Percentiles rank a stretch among this genome's conserved stretches.
Evolutionary conservation across 1,140 invertebrate genomes (phyloP).

Genomic region (Tetramorium simillimum): DNA sequence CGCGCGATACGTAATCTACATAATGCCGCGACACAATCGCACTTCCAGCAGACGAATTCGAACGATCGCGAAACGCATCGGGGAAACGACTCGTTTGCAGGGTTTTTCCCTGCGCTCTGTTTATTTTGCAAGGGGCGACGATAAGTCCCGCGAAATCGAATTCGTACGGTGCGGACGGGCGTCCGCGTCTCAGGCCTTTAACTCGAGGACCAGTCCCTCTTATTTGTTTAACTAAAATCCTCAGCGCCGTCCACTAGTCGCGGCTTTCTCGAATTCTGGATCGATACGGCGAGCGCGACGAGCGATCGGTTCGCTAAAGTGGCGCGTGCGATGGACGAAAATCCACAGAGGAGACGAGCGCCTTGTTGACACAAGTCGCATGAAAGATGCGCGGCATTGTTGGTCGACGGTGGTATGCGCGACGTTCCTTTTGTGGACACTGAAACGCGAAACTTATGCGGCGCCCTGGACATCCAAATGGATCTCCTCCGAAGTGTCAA

Average conservation of each 20-base stretch:
- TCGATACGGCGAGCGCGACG: constrained; percentile 64
- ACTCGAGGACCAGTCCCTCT: constrained; percentile 57
- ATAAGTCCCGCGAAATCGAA: constrained; percentile 67
- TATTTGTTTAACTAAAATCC: constrained; percentile 80
- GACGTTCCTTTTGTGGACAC: constrained; percentile 63
- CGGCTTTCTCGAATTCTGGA: constrained; percentile 61
- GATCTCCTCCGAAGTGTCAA: constrained; percentile 37
- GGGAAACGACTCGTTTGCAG: background rate
- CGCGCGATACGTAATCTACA: background rate
- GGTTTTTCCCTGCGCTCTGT: constrained; percentile 20
- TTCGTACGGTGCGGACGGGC: constrained; percentile 53
- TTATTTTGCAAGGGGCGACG: constrained; percentile 33
- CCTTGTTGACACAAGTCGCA: constrained; percentile 67
- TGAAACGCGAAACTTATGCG: constrained; percentile 68
- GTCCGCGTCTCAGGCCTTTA: constrained; percentile 29
- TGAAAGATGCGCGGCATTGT: constrained; percentile 65
- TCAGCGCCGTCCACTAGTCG: constrained; percentile 59
- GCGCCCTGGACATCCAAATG: constrained; percentile 46
- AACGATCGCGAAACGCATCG: background rate
- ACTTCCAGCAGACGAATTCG: background rate
- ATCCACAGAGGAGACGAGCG: constrained; percentile 60
- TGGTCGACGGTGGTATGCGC: constrained; percentile 50
- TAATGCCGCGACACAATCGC: background rate
- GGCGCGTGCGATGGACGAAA: constrained; percentile 71
- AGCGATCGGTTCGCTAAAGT: constrained; percentile 53